Conservation (phyloP, 2,113 vertebrate species). For the Rhea pennata region DNA sequence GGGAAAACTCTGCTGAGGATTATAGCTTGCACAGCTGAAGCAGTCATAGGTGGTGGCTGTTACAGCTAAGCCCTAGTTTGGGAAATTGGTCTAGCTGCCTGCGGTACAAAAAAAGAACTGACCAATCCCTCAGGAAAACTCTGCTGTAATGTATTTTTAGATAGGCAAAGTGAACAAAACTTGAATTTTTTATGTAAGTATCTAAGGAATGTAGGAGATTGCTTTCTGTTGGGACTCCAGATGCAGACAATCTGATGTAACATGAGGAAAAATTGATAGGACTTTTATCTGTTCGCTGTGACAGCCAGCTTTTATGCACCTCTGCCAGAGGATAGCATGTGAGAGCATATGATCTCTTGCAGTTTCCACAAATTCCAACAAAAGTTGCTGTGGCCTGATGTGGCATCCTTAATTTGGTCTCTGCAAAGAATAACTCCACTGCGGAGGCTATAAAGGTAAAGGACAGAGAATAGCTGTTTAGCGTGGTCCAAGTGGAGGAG, state of each 20-base stretch:
- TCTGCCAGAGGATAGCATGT: background rate
- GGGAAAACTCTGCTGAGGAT: background rate
- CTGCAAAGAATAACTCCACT: background rate
- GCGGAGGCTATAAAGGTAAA: background rate
- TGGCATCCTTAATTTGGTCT: background rate
- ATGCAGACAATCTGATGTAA: background rate
- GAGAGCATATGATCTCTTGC: background rate
- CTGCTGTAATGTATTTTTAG: background rate
- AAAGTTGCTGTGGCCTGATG: background rate
- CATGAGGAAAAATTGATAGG: background rate
- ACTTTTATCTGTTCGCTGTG: background rate
- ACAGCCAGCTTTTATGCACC: background rate
- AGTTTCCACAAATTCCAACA: background rate
- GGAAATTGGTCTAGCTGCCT: background rate
- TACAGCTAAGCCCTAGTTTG: background rate
- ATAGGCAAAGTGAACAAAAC: background rate
- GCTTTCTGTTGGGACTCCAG: constrained; percentile 1
- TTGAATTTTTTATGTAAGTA: background rate
- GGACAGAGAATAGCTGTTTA: background rate
- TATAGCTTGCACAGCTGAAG: background rate
- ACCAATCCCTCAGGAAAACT: background rate
- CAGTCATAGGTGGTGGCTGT: fast-evolving
- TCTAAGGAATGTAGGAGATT: background rate
- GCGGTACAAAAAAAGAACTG: background rate
- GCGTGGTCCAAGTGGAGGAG: background rate